These are phyloP conservation scores for Clistopyga incitator DNA, from an alignment of 2,888 invertebrate species.

Conservation along the genomic window DNA sequence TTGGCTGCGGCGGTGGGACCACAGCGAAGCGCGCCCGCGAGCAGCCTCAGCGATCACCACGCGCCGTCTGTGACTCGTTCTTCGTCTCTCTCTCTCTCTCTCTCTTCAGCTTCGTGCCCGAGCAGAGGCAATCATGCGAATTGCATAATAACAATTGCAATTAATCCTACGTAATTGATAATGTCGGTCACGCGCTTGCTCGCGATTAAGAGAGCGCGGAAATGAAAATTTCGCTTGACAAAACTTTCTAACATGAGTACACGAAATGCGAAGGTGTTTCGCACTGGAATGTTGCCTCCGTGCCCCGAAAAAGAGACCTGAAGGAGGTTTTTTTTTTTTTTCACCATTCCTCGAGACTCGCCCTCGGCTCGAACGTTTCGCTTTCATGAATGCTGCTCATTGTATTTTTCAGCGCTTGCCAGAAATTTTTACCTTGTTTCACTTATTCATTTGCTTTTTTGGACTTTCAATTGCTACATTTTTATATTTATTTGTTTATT, in stretches of 20 bases:
- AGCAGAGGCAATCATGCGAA: background rate
- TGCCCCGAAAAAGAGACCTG: background rate
- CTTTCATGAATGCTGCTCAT: conserved; percentile 7
- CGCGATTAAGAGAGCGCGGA: background rate
- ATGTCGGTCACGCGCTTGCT: background rate
- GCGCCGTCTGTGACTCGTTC: background rate
- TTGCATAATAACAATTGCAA: conserved; percentile 29
- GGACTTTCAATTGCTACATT: too few relatives aligned
- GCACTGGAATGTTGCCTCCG: background rate
- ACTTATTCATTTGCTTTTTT: too few relatives aligned
- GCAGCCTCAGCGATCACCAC: background rate
- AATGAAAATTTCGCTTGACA: background rate
- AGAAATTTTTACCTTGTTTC: background rate
- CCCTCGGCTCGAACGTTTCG: background rate
- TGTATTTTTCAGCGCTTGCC: background rate
- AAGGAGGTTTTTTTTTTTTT: background rate
- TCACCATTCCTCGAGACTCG: background rate
- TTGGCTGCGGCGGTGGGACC: background rate
- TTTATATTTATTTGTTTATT: too few relatives aligned
- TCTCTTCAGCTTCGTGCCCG: background rate
- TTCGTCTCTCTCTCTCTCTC: background rate
- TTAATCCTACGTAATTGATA: conserved; percentile 37
- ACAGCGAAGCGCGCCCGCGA: background rate
- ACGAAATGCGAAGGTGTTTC: background rate
- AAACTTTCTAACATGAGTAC: background rate